Evolutionary conservation across 2,888 invertebrate species (phyloP), one percentile per base, ranked within the genome.

Genomic region (Heliconius charithonia): DNA sequence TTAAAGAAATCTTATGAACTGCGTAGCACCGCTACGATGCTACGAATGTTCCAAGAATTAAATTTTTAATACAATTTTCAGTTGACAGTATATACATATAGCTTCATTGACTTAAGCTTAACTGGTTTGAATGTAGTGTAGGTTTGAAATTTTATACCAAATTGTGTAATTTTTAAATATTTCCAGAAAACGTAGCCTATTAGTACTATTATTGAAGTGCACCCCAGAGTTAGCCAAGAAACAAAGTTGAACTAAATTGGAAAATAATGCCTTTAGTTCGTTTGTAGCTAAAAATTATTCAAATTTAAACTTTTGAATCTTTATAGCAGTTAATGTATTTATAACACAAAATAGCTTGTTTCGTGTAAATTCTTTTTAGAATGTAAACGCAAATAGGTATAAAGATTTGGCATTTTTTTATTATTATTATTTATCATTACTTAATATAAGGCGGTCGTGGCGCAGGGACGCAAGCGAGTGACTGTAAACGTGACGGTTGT

Each of bases 161-260:
- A 51, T 51, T 51, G 51, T 51, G 22, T 37, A 37, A 10, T 37
- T 37, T 37, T 37, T 10, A 45, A 45, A 45, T 45, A 45, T 45
- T 65, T 0, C 19, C 27, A 19, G n/a, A 67, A 67, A 67, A 37
- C 4, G 12, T 13, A 25, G 3, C 25, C 41, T 12, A 37, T 37
- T 37, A 37, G 12, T 67, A 27, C 4, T 10, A 63, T 13, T 16
- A 27, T 16, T 13, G 2, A 6, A 25, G 1, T 41, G 25, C n/a
- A 37, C 3, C 6, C 3, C n/a, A 25, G 6, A 25, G 0, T 41
- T 37, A 16, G 4, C 41, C 4, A 32, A 32, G 66, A 32, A 66
- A 67, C 67, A 67, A 67, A 67, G n/a, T 67, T 37, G 37, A n/a
- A 37, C n/a, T 16, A 41, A 67, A 32, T 67, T 67, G 32, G 37